These are phyloP conservation scores for Caenorhabditis doughertyi DNA, from an alignment of 2,888 invertebrate genomes.

Conservation along the genomic window DNA sequence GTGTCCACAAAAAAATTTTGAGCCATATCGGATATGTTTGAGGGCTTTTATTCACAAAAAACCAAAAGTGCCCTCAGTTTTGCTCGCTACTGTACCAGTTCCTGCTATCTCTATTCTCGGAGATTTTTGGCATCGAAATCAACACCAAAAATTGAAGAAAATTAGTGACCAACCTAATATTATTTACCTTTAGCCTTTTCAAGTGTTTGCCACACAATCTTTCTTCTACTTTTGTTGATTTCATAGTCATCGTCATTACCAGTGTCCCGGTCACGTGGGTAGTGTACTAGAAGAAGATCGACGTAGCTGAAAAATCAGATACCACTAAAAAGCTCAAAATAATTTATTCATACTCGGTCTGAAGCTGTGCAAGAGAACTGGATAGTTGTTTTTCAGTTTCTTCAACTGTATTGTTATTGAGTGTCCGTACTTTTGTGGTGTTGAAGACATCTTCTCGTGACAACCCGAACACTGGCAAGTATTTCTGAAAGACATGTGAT, in stretches of 20 bases:
- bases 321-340: background rate
- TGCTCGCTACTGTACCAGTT: too few relatives aligned
- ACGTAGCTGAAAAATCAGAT: conserved; percentile 63
- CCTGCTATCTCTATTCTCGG: too few relatives aligned
- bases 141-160: background rate
- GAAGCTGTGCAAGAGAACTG: conserved; percentile 69
- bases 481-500: conserved; percentile 82
- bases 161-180: background rate
- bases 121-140: too few relatives aligned
- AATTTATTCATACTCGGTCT: conserved; percentile 56
- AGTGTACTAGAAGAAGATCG: conserved; percentile 71
- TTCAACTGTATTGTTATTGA: conserved; percentile 65
- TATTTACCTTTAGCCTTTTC: conserved; percentile 85
- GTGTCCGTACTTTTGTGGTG: conserved; percentile 88
- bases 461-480: conserved; percentile 88
- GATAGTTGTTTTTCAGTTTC: conserved; percentile 64
- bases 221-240: conserved; percentile 83
- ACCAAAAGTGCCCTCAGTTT: too few relatives aligned
- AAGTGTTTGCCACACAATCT: conserved; percentile 87
- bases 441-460: conserved; percentile 89
- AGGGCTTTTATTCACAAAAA: too few relatives aligned
- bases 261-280: conserved; percentile 68
- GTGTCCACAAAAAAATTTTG: too few relatives aligned
- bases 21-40: too few relatives aligned
- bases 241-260: conserved; percentile 63